A percentile compares a stretch with the other conserved stretches of the same genome.
Conservation (phyloP, 2,888 invertebrate species). For the Litoditis marina region DNA sequence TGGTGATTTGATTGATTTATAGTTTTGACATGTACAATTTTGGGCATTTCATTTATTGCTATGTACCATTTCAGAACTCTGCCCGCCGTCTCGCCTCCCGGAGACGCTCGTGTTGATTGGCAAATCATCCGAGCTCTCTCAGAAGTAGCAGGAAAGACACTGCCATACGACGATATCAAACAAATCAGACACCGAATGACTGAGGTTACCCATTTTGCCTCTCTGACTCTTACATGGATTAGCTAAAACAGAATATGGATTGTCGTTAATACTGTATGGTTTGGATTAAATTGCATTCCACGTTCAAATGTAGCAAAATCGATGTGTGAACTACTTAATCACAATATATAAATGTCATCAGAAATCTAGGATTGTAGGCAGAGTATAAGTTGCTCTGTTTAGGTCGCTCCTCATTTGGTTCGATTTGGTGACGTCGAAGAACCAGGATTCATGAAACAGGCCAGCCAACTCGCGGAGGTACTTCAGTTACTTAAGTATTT, state of each 20-base stretch:
- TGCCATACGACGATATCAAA: constrained; percentile 83
- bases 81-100: constrained; percentile 60
- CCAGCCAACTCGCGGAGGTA: constrained; percentile 69
- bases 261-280: too few relatives aligned
- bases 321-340: too few relatives aligned
- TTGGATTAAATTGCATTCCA: too few relatives aligned
- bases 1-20: neutral
- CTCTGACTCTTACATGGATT: neutral
- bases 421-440: constrained; percentile 80
- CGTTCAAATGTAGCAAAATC: neutral
- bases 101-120: constrained; percentile 89
- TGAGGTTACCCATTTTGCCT: constrained; percentile 67
- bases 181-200: constrained; percentile 79
- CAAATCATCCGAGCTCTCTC: constrained; percentile 94
- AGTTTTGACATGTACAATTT: neutral
- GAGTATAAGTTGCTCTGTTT: too few relatives aligned
- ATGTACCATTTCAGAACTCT: constrained; percentile 35
- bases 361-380: too few relatives aligned
- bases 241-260: neutral
- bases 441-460: constrained; percentile 80
- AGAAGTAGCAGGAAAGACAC: constrained; percentile 73
- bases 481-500: neutral
- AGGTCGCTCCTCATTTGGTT: constrained; percentile 80
- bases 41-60: too few relatives aligned
- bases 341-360: too few relatives aligned